A percentile compares a stretch with the other conserved stretches of the same genome.
Evolutionary conservation across 2,888 invertebrate species (phyloP).

Genomic region (Lithophane leautieri): DNA sequence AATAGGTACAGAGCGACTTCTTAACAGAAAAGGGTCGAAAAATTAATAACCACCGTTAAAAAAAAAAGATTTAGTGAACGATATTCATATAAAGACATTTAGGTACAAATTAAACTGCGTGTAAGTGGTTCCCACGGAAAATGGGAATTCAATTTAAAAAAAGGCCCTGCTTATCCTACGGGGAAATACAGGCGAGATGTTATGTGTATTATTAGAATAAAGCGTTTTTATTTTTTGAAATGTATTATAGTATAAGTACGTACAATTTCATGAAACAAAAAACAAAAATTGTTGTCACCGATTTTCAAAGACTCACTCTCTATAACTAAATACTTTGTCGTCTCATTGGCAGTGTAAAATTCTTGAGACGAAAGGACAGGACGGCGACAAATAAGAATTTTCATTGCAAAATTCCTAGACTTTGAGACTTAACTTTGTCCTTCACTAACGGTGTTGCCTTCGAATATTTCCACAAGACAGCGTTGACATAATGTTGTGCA

Average conservation of each 20-base stretch:
- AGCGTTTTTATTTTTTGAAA: too few relatives aligned
- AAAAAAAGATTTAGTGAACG: not conserved
- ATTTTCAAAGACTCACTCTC: slow-evolving; percentile 36
- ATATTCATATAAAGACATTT: not conserved
- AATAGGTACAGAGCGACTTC: not conserved
- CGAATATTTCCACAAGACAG: slow-evolving; percentile 32
- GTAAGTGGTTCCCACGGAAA: not conserved
- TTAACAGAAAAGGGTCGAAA: not conserved
- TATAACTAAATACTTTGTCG: slow-evolving; percentile 29
- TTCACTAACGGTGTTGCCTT: slow-evolving; percentile 8
- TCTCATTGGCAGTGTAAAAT: slow-evolving; percentile 13
- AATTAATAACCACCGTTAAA: not conserved
- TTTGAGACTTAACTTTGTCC: slow-evolving; percentile 17
- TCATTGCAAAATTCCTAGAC: slow-evolving; percentile 53
- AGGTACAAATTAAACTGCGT: not conserved
- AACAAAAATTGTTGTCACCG: not conserved
- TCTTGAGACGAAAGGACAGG: slow-evolving; percentile 32
- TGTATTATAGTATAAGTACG: too few relatives aligned
- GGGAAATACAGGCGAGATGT: not conserved
- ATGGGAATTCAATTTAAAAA: not conserved
- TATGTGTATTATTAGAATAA: too few relatives aligned
- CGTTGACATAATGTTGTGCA: not conserved
- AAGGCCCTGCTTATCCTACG: not conserved
- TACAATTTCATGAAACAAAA: slow-evolving; percentile 1
- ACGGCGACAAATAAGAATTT: slow-evolving; percentile 48